Evolutionary conservation across 2,797 vertebrate species (phyloP), one percentile per base, ranked within the genome.

Genomic region (Cryptoblepharus egeriae): DNA sequence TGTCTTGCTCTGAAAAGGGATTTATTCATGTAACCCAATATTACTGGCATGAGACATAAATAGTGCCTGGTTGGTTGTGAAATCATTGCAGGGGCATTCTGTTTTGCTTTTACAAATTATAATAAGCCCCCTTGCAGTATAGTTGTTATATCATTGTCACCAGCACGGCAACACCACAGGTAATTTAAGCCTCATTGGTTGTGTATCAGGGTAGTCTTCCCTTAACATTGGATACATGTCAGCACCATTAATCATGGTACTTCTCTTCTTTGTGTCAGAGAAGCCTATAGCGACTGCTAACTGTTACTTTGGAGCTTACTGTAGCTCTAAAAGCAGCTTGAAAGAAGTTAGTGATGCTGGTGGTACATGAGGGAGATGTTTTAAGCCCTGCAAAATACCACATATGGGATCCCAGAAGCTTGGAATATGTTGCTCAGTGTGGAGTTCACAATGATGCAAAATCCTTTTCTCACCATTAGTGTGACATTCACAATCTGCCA

Each of bases 401-500:
- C 11, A 37, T 20, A 68, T 45, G 13, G n/a, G 32, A 32, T 45
- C 11, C 35, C 49, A 49, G 39, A 78, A 68, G 30, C 63, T 68
- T 30, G 55, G 65, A 76, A 91, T 90, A 37, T 78, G 88, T 91
- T 90, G 89, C 90, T 91, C 90, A 88, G 85, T 92, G 92, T 88
- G 90, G 80, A 87, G 83, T 83, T 90, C 86, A 39, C 67, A 87
- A 91, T 88, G 92, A 91, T 92, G 90, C 87, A 92, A 94, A 90
- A 68, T 88, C 87, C 85, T 90, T 88, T 92, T 85, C 93, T 92
- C 92, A 92, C 90, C 90, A 93, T 88, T 74, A 89, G 90, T 84
- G 81, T 91, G 89, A 92, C 92, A 93, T 91, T 94, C 91, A 91
- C 92, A 89, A 89, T 90, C 90, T 93, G 94, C 92, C 91, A 95